phyloP scores from a whole-genome alignment of 2,797 vertebrate species.

The Sphaeramia orbicularis region DNA sequence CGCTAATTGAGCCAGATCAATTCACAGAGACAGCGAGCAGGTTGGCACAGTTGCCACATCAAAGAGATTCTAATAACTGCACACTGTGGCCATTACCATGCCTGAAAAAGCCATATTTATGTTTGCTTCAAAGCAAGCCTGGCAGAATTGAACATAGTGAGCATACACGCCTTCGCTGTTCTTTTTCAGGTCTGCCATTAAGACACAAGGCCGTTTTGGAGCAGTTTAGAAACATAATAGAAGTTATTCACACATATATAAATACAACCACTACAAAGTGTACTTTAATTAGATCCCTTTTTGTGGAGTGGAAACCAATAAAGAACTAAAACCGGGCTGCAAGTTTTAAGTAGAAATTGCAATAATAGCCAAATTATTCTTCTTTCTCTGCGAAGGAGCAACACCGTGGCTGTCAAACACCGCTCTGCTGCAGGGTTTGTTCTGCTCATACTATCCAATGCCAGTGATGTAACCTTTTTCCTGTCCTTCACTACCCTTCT shows the following conservation, averaged over 20 bases:
- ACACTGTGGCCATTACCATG: slow-evolving; percentile 79
- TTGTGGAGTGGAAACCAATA: slow-evolving; percentile 38
- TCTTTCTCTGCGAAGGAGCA: slow-evolving; percentile 25
- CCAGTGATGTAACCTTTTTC: slow-evolving; percentile 16
- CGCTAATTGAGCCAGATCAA: slow-evolving; percentile 83
- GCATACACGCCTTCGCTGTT: slow-evolving; percentile 45
- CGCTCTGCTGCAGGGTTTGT: slow-evolving; percentile 30
- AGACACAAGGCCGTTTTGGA: slow-evolving; percentile 52
- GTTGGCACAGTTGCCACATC: slow-evolving; percentile 83
- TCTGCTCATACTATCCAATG: slow-evolving; percentile 31
- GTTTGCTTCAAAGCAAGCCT: slow-evolving; percentile 79
- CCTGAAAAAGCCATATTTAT: slow-evolving; percentile 74
- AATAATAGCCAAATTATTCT: slow-evolving; percentile 29
- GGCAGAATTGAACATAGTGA: slow-evolving; percentile 46
- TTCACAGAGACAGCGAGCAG: slow-evolving; percentile 76
- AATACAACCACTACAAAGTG: slow-evolving; percentile 48
- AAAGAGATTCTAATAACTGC: slow-evolving; percentile 84
- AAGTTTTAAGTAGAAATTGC: slow-evolving; percentile 32
- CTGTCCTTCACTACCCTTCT: slow-evolving; percentile 28
- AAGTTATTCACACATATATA: slow-evolving; percentile 47
- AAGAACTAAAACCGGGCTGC: slow-evolving; percentile 37
- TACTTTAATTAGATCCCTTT: slow-evolving; percentile 62
- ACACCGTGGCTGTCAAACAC: slow-evolving; percentile 29
- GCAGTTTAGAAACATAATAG: slow-evolving; percentile 55
- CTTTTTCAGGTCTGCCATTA: slow-evolving; percentile 47